Evolutionary conservation across 2,113 vertebrate species (phyloP).

Genomic region (Mormyrus iriodes): DNA sequence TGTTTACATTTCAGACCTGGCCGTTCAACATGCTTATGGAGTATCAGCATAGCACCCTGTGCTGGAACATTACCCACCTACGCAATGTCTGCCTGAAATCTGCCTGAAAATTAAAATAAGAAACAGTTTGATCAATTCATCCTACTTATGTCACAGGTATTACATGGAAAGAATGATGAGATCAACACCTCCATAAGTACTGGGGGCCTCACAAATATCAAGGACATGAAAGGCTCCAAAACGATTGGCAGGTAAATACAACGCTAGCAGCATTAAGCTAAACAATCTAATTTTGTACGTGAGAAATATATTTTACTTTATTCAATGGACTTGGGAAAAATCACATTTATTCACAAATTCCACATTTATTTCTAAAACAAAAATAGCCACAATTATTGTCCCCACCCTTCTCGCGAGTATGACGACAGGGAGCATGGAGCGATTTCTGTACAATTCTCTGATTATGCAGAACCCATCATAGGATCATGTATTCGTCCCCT

Average conservation of each 20-base stretch:
- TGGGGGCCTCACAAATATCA: neutral
- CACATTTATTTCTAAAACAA: conserved; percentile 4
- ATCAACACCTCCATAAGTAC: neutral
- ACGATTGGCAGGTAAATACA: neutral
- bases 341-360: neutral
- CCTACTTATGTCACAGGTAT: neutral
- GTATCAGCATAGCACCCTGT: neutral
- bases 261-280: neutral
- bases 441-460: neutral
- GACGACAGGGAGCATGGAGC: neutral
- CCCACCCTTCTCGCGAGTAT: neutral
- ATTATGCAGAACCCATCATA: neutral
- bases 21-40: neutral
- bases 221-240: neutral
- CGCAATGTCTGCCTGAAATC: neutral
- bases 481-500: neutral
- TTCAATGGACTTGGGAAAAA: neutral
- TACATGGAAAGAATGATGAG: neutral
- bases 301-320: neutral
- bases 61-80: neutral
- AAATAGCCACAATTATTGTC: neutral
- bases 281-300: neutral
- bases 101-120: neutral
- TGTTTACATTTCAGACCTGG: neutral
- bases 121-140: neutral